Percentiles rank a stretch among this genome's conserved stretches.
Conservation (phyloP, 2,797 vertebrate genomes). For the Chaunax sp. region DNA sequence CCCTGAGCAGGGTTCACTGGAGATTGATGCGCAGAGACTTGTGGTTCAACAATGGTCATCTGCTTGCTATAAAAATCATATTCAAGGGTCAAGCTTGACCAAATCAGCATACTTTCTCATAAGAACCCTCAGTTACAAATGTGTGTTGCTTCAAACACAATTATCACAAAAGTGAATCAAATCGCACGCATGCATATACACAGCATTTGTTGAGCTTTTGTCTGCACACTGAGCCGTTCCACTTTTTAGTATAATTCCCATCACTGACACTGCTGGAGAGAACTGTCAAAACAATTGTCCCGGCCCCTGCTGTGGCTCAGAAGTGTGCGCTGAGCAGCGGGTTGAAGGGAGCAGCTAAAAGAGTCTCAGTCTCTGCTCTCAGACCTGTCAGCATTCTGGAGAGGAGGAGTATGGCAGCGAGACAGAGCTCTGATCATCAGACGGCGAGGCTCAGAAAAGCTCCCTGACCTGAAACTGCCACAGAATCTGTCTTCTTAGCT, state of each 20-base stretch:
- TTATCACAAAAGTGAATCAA: conserved; percentile 7
- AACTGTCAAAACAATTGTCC: conserved; percentile 83
- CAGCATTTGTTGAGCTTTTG: conserved; percentile 32
- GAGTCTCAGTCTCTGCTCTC: conserved; percentile 62
- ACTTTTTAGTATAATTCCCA: conserved; percentile 71
- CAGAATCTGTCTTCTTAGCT: conserved; percentile 36
- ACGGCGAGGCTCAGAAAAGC: conserved; percentile 56
- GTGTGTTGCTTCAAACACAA: conserved; percentile 11
- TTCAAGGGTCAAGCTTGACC: conserved; percentile 61
- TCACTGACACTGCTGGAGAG: conserved; percentile 74
- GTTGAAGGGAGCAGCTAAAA: conserved; percentile 73
- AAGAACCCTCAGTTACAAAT: conserved; percentile 56
- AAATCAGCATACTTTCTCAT: conserved; percentile 66
- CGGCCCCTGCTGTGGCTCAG: conserved; percentile 74
- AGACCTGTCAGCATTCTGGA: conserved; percentile 68
- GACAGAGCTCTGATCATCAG: conserved; percentile 64
- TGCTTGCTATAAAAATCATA: conserved; percentile 78
- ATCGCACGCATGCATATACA: background rate
- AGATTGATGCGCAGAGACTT: conserved; percentile 73
- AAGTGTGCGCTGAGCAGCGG: conserved; percentile 65
- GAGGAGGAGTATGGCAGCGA: conserved; percentile 47
- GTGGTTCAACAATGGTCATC: conserved; percentile 76
- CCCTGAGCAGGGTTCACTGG: conserved; percentile 60
- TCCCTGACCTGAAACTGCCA: conserved; percentile 74
- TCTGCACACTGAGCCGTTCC: conserved; percentile 55